These are phyloP conservation scores for Eristalis pertinax DNA, from an alignment of 2,888 invertebrate genomes.

Conservation along the genomic window DNA sequence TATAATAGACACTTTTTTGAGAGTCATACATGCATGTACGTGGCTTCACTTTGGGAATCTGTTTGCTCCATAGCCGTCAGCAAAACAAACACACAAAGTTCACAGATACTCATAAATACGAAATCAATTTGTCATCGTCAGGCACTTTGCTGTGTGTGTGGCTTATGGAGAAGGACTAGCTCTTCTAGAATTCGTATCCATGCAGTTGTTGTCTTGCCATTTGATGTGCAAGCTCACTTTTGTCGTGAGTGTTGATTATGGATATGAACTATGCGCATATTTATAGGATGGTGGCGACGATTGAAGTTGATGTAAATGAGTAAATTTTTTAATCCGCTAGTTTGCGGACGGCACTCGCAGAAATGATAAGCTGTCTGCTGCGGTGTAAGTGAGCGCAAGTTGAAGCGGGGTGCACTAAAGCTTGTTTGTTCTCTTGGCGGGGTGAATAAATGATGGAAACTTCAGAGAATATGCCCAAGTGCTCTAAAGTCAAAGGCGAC, in stretches of 20 bases:
- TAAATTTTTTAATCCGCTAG: background rate
- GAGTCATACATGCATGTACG: background rate
- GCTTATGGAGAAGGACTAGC: background rate
- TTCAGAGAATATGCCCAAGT: background rate
- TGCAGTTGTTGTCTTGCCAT: background rate
- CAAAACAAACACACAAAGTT: conserved; percentile 25
- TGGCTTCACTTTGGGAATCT: background rate
- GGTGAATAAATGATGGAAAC: background rate
- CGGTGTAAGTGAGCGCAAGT: background rate
- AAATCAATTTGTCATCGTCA: conserved; percentile 68
- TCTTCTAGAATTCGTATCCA: background rate
- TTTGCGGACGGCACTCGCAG: background rate
- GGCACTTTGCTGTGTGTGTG: conserved; percentile 33
- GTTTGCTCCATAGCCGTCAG: conserved; percentile 27
- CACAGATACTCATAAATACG: conserved; percentile 58
- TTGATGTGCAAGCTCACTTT: conserved; percentile 43
- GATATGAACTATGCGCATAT: conserved; percentile 38
- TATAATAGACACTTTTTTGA: background rate
- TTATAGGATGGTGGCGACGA: background rate
- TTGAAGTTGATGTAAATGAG: background rate
- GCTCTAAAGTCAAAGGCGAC: background rate
- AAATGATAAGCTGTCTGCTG: background rate
- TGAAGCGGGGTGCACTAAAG: background rate
- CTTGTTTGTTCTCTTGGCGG: background rate
- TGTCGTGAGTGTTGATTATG: conserved; percentile 62